Evolutionary conservation across 2,888 invertebrate species (phyloP).

Genomic region (Ceraclea dissimilis): DNA sequence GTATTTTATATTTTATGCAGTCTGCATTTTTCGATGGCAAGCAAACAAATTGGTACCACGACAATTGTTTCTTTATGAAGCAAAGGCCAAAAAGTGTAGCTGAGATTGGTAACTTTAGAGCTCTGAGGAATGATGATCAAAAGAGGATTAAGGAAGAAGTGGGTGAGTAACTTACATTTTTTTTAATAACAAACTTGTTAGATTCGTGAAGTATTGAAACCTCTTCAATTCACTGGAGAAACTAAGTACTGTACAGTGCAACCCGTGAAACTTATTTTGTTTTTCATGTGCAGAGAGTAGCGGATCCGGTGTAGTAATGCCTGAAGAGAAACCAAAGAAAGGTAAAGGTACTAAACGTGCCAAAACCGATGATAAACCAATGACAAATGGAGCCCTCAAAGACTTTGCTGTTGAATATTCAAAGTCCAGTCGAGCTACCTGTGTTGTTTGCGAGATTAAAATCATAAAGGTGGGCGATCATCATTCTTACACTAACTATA

Average conservation of each 20-base stretch:
- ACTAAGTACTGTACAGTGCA: neutral
- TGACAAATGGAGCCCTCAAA: slow-evolving; percentile 39
- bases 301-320: slow-evolving; percentile 36
- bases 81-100: slow-evolving; percentile 64
- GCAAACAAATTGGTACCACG: slow-evolving; percentile 83
- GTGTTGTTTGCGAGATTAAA: slow-evolving; percentile 77
- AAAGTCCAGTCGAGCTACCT: slow-evolving; percentile 73
- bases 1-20: slow-evolving; percentile 46
- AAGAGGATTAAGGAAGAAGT: slow-evolving; percentile 62
- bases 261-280: neutral
- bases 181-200: neutral
- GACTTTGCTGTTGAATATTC: slow-evolving; percentile 80
- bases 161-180: slow-evolving; percentile 45
- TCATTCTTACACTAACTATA: no score
- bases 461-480: slow-evolving; percentile 64
- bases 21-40: slow-evolving; percentile 83
- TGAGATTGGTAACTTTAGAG: slow-evolving; percentile 75
- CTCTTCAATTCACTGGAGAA: no score
- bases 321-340: slow-evolving; percentile 48
- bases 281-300: slow-evolving; percentile 8
- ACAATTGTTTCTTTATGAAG: slow-evolving; percentile 77
- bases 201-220: no score
- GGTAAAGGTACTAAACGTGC: slow-evolving; percentile 39
- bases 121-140: slow-evolving; percentile 78
- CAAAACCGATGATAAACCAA: slow-evolving; percentile 30